These are phyloP conservation scores for Argyra leucocephala DNA, from an alignment of 2,888 invertebrate species.

Conservation along the genomic window DNA sequence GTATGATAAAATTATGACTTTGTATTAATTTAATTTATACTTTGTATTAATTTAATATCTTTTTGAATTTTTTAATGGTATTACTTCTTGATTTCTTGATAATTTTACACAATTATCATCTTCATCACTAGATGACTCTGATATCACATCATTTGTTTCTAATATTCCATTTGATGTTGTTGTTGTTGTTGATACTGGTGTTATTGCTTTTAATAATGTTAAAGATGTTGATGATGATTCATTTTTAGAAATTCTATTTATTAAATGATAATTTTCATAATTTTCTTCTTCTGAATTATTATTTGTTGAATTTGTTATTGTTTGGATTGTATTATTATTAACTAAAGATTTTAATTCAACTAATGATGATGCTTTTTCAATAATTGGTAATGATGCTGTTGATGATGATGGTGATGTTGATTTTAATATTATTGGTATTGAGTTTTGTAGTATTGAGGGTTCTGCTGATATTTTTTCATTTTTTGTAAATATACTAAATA, in stretches of 20 bases:
- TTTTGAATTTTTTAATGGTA: background rate
- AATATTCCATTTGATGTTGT: background rate
- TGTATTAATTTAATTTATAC: too few relatives aligned
- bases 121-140: background rate
- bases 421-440: background rate
- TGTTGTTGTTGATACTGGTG: background rate
- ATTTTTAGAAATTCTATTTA: background rate
- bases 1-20: too few relatives aligned
- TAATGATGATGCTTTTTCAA: background rate
- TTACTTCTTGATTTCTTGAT: background rate
- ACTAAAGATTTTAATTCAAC: background rate
- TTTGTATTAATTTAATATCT: too few relatives aligned
- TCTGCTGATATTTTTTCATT: constrained; percentile 14
- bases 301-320: background rate
- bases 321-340: background rate
- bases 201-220: background rate
- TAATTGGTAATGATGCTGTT: background rate
- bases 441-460: background rate
- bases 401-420: background rate
- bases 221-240: background rate
- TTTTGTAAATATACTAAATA: constrained; percentile 19
- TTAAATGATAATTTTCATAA: background rate
- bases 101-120: background rate
- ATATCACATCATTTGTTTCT: background rate
- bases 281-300: background rate